Percentiles rank a stretch among this genome's conserved stretches.
These are phyloP conservation scores for Condylura cristata DNA, from an alignment of 2,113 vertebrate genomes.

Conservation along the genomic window DNA sequence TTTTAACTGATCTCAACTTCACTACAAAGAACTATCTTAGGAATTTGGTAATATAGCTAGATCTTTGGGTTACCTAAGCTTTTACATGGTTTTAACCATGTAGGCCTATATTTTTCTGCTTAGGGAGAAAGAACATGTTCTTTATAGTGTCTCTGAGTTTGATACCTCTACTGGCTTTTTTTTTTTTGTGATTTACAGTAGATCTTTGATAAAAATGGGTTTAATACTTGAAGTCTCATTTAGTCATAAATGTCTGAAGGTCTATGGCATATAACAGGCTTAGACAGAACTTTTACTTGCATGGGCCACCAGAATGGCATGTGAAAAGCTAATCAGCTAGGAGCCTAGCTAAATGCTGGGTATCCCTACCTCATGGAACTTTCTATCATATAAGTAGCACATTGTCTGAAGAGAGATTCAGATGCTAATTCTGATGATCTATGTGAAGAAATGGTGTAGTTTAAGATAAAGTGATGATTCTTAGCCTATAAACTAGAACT, in stretches of 20 bases:
- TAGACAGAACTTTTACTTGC: neutral
- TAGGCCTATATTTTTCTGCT: neutral
- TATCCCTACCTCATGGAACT: rapidly evolving
- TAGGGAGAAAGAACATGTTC: neutral
- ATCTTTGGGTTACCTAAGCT: neutral
- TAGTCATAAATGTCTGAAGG: neutral
- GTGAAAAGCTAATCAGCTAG: neutral
- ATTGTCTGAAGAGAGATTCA: neutral
- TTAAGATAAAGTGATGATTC: neutral
- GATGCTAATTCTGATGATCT: neutral
- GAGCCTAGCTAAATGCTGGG: neutral
- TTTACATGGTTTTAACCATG: neutral
- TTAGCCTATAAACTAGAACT: neutral
- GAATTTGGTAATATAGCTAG: neutral
- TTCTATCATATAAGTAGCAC: neutral
- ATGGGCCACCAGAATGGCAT: neutral
- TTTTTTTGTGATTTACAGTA: neutral
- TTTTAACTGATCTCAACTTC: neutral
- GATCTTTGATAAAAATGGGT: neutral
- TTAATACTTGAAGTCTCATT: neutral
- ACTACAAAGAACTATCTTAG: neutral
- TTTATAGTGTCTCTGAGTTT: neutral
- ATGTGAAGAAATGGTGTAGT: neutral
- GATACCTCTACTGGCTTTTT: neutral
- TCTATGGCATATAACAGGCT: neutral